Conservation (phyloP, 2,113 vertebrate genomes). For the Petaurus breviceps region DNA sequence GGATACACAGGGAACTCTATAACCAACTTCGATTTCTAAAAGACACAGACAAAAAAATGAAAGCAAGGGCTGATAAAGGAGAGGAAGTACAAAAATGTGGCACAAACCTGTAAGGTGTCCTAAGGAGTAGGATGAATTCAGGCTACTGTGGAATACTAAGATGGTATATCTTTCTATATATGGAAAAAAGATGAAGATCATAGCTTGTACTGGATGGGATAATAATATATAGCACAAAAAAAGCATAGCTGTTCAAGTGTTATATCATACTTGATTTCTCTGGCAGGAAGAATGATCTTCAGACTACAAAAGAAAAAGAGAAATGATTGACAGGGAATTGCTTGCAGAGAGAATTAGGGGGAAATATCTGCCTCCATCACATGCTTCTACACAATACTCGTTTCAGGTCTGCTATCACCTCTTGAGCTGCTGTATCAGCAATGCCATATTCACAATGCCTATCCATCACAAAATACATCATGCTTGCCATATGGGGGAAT, state of each 20-base stretch:
- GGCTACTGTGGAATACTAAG: not conserved
- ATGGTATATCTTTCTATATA: not conserved
- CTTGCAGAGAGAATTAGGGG: not conserved
- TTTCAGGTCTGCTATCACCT: not conserved
- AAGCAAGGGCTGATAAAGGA: not conserved
- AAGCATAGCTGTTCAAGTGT: not conserved
- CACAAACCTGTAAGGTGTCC: not conserved
- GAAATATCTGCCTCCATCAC: not conserved
- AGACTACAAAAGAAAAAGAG: not conserved
- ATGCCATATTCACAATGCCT: no score
- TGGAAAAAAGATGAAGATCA: not conserved
- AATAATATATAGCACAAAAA: not conserved
- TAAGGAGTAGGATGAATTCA: not conserved
- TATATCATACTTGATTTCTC: not conserved
- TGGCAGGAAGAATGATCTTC: not conserved
- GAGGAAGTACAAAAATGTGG: not conserved
- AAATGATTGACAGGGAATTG: not conserved
- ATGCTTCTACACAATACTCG: not conserved
- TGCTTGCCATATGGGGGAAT: no score
- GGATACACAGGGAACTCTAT: not conserved
- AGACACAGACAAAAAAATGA: not conserved
- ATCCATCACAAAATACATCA: no score
- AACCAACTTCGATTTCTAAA: not conserved
- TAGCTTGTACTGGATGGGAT: not conserved
- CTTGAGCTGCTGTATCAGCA: no score